A percentile compares a stretch with the other conserved stretches of the same genome.
phyloP scores from a whole-genome alignment of 2,113 vertebrate genomes.

The Colaptes auratus region DNA sequence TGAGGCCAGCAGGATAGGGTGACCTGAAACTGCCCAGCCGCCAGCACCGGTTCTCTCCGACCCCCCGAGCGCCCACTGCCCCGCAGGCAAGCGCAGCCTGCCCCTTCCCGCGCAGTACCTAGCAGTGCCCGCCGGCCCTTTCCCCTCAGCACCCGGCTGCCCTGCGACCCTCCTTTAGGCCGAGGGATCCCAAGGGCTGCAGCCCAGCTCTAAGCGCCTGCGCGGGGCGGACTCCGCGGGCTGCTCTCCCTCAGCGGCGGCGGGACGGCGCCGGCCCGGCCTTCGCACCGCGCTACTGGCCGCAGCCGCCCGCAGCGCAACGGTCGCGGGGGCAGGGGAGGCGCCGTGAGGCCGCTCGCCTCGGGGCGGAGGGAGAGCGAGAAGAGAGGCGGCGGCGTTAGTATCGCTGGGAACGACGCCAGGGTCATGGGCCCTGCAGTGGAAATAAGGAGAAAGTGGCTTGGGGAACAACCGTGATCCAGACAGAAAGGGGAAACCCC shows the following conservation, averaged over 20 bases:
- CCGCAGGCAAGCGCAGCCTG: fast-evolving
- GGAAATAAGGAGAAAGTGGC: not conserved
- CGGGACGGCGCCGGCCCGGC: not conserved
- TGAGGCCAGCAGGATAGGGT: fast-evolving
- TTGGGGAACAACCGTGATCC: fast-evolving
- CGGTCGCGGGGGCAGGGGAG: not conserved
- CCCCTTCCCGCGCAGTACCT: not conserved
- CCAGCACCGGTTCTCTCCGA: fast-evolving
- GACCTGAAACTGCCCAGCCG: not conserved
- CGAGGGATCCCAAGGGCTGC: too few species aligned
- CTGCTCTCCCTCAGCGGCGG: not conserved
- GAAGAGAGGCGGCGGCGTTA: fast-evolving
- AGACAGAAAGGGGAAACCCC: not conserved
- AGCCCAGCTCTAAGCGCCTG: not conserved
- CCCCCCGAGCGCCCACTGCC: fast-evolving
- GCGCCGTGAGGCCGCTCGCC: too few species aligned
- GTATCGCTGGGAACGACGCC: not conserved
- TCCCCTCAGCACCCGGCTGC: not conserved
- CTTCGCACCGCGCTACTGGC: not conserved
- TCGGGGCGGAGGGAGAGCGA: not conserved
- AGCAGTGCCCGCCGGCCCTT: too few species aligned
- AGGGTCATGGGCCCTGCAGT: not conserved
- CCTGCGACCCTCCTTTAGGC: not conserved
- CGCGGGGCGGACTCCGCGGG: not conserved
- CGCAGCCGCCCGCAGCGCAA: not conserved